Conservation (phyloP, 2,113 vertebrate species). For the Herpetotheres cachinnans region DNA sequence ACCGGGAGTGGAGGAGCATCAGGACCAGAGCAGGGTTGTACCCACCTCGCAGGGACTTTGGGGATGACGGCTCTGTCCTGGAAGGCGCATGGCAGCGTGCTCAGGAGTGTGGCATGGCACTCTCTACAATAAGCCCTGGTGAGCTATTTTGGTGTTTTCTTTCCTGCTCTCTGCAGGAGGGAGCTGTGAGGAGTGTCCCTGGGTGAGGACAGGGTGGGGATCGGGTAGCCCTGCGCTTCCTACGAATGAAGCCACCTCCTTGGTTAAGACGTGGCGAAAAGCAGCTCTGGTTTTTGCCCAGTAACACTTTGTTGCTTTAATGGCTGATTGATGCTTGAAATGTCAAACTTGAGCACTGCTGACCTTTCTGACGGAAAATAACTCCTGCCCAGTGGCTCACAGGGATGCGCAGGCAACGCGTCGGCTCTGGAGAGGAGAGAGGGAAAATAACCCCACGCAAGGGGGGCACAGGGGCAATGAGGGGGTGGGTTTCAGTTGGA, state of each 20-base stretch:
- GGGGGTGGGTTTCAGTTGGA: background rate
- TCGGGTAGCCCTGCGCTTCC: background rate
- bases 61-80: background rate
- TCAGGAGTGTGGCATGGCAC: background rate
- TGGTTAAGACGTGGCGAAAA: background rate
- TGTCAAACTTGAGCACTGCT: background rate
- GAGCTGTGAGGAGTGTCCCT: background rate
- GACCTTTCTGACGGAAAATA: constrained; percentile 28
- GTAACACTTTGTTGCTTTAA: background rate
- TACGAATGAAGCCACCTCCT: background rate
- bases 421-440: background rate
- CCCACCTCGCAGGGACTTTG: fast-evolving
- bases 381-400: background rate
- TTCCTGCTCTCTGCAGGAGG: fast-evolving
- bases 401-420: fast-evolving
- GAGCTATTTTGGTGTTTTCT: background rate
- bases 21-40: background rate
- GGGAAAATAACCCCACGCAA: fast-evolving
- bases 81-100: background rate
- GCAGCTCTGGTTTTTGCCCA: background rate
- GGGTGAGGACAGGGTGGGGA: background rate
- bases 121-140: background rate
- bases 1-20: fast-evolving
- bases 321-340: background rate
- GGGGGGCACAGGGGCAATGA: background rate